A percentile compares a stretch with the other conserved stretches of the same genome.
phyloP scores from a whole-genome alignment of 2,888 invertebrate species.

The Drosophila percnosoma region DNA sequence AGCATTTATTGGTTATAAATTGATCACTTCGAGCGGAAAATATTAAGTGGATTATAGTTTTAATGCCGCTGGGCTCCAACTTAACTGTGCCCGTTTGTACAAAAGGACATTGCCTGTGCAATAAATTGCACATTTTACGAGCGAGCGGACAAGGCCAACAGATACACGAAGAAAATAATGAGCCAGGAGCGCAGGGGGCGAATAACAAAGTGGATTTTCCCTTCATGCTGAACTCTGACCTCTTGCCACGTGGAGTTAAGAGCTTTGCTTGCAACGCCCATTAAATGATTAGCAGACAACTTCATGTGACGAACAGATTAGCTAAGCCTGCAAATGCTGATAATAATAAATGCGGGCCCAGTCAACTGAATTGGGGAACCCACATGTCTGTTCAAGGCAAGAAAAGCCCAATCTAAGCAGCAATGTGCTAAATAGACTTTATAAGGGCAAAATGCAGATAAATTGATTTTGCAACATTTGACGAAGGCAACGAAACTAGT shows the following conservation, averaged over 20 bases:
- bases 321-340: constrained; percentile 38
- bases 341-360: constrained; percentile 37
- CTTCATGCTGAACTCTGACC: constrained; percentile 31
- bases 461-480: not conserved
- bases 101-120: constrained; percentile 43
- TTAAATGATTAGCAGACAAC: constrained; percentile 48
- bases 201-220: constrained; percentile 4
- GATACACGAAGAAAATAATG: not conserved
- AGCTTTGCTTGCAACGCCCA: constrained; percentile 28
- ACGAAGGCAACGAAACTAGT: not conserved
- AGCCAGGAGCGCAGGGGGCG: not conserved
- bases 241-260: constrained; percentile 10
- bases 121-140: constrained; percentile 57
- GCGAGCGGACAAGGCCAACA: constrained; percentile 5
- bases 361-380: not conserved
- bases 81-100: constrained; percentile 26
- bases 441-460: not conserved
- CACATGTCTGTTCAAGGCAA: not conserved
- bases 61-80: constrained; percentile 53
- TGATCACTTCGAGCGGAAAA: constrained; percentile 74
- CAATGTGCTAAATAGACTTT: not conserved
- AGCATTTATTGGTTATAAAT: constrained; percentile 81
- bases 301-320: constrained; percentile 44
- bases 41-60: constrained; percentile 81
- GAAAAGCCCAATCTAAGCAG: not conserved